phyloP scores from a whole-genome alignment of 1,140 invertebrate species.

The Eubasilissa regina region DNA sequence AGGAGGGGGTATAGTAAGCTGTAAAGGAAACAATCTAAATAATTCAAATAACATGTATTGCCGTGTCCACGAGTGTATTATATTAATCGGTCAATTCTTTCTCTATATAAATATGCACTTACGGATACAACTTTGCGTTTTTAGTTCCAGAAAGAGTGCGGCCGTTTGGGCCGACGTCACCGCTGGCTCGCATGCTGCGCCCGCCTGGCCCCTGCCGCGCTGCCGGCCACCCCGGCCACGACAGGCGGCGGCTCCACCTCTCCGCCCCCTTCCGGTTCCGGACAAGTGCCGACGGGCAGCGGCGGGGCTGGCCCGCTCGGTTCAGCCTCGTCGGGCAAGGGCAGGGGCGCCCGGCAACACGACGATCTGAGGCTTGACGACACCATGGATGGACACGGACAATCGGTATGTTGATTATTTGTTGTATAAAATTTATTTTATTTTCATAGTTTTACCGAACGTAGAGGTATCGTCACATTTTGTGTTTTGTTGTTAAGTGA shows the following conservation, averaged over 20 bases:
- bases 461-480: neutral
- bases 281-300: neutral
- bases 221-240: conserved; percentile 56
- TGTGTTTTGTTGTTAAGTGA: neutral
- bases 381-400: conserved; percentile 27
- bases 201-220: conserved; percentile 59
- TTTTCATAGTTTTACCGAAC: neutral
- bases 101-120: neutral
- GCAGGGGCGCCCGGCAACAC: conserved; percentile 17
- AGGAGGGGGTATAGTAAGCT: too few relatives aligned
- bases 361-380: conserved; percentile 22
- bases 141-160: conserved; percentile 70
- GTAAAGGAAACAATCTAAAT: too few relatives aligned
- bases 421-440: too few relatives aligned
- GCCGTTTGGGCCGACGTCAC: conserved; percentile 65
- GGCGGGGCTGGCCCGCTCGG: conserved; percentile 54
- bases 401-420: conserved; percentile 29
- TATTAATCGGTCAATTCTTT: too few relatives aligned
- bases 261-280: conserved; percentile 55
- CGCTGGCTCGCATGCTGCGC: conserved; percentile 68
- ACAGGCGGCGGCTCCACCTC: conserved; percentile 61
- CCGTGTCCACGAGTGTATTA: too few relatives aligned
- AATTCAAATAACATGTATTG: too few relatives aligned
- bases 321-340: conserved; percentile 53
- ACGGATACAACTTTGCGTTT: conserved; percentile 2